Evolutionary conservation across 1,140 invertebrate species (phyloP), one percentile per base, ranked within the genome.

Genomic region (Thalassaphorura encarpata): DNA sequence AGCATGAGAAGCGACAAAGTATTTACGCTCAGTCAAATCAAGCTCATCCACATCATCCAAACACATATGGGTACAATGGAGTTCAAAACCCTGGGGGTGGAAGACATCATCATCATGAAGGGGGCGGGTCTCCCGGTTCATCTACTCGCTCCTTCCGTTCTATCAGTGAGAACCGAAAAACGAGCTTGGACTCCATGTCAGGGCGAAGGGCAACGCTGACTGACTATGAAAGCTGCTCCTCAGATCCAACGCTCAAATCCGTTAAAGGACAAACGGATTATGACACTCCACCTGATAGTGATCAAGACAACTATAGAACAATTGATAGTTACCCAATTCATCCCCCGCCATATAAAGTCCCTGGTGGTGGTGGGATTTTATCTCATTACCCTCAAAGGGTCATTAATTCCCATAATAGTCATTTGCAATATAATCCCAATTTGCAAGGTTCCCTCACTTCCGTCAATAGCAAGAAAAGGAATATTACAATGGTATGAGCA

Each of bases 401-500:
- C 68, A 27, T 67, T 69, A 48, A 68, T 69, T 67, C 41, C 56
- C 33, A 60, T 54, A 52, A 31, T 39, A 26, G 50, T 47, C 56
- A 61, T 41, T 48, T 71, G 31, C 69, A 69, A 39, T 77, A 76
- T 63, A 76, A 76, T 58, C 70, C 71, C 2, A 77, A 75, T 66
- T 62, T 77, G 33, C 76, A 77, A 60, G 76, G 76, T 11, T 77
- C 75, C 0, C 64, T 77, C 48, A 76, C 68, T 50, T 78, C 76
- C 2, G 76, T 78, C 13, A 77, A 76, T 64, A 76, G 75, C 62
- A 70, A 75, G 48, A 41, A 54, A 55, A 59, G 77, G 28, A 78
- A 78, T 64, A 75, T 78, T 33, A 78, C 77, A 4, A 77, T 77
- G 76, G 77, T 78, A 52, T 78, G 73, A 73, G 48, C 39, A n/a